Base-by-base conservation (phyloP, 2,797 vertebrate species). In the Arrhamphus sclerolepis region DNA sequence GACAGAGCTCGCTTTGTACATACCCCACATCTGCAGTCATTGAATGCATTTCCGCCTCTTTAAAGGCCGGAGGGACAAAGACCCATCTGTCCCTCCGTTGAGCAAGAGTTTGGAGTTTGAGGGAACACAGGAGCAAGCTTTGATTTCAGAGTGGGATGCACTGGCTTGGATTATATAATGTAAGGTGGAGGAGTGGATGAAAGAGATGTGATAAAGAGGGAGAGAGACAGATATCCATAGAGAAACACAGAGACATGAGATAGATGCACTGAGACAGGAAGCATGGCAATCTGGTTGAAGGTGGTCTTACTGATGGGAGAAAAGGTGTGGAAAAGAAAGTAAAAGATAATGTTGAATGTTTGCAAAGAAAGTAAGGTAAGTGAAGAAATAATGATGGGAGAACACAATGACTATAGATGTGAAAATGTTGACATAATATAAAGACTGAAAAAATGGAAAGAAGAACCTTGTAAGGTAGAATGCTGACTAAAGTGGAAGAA, bases 1-100 rank as follows among this genome's bases (percentile, higher is more conserved):
- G 71, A 77, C 66, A 90, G 83, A 77, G 64, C 13, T 38, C 31
- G 50, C 88, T 90, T 90, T 92, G 89, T 92, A 20, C 41, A 52
- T 39, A 68, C 61, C 78, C 74, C 80, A 83, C 89, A 92, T 89
- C 89, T 89, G 90, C 88, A 89, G 89, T 77, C 87, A 85, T 68
- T 83, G 78, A 88, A 81, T 61, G 80, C 70, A 62, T 89, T 89
- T 90, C 90, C 89, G 83, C 83, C 83, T 82, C 85, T 83, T 85
- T 86, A 87, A 82, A 86, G 56, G 66, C 14, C 3, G 8, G 29
- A 22, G 6, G 67, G 75, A 92, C 89, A 91, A 89, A 85, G 86
- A 65, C 62, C 3, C 56, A 77, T 55, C 81, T 91, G 86, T 89
- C 62, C 69, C 57, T 80, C 62, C 60, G 53, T 61, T 79, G 46